Base-by-base conservation (phyloP, 2,797 vertebrate genomes). In the Ceryle rudis region DNA sequence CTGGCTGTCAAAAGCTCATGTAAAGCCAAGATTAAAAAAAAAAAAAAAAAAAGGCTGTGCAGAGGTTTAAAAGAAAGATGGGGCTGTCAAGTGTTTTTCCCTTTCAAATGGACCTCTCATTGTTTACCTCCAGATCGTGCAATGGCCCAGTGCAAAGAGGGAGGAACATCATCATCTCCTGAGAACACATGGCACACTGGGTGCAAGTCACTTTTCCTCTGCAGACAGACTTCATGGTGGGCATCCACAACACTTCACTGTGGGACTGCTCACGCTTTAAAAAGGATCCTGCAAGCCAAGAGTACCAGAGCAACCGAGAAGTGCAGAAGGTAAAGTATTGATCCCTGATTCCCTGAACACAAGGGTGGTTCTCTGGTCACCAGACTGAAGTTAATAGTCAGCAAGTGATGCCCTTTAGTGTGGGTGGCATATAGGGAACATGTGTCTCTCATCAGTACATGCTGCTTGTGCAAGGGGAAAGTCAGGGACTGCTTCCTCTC, bases 361-460 rank as follows among this genome's bases (percentile, higher is more conserved):
- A 5, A 21, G 11, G 14, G 8, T 23, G 31, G 16, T 11, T 44
- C 8, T 62, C 8, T 29, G 39, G 37, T n/a, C 23, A 17, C 29
- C 28, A 73, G 35, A 15, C 1, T 17, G 6, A 64, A 51, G n/a
- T 8, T 28, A 72, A 54, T 13, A 44, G 37, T 10, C 14, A 44
- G 29, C 14, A 47, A 37, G 13, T 2, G 17, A n/a, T n/a, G 16
- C 3, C 7, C 16, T 62, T 77, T 11, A 28, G 2, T 2, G 15
- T 11, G 21, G 13, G 26, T 74, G 46, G 21, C 51, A 52, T 26
- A 19, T 23, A 25, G 4, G 23, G 4, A 6, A 52, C 23, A 14
- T 0, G 0, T 6, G 8, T 8, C 11, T 25, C 29, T 23, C 22
- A 49, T 49, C 39, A 73, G 10, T 9, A n/a, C 5, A 2, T 11